Evolutionary conservation across 2,888 invertebrate genomes (phyloP).

Genomic region (Opisthograptis luteolata): DNA sequence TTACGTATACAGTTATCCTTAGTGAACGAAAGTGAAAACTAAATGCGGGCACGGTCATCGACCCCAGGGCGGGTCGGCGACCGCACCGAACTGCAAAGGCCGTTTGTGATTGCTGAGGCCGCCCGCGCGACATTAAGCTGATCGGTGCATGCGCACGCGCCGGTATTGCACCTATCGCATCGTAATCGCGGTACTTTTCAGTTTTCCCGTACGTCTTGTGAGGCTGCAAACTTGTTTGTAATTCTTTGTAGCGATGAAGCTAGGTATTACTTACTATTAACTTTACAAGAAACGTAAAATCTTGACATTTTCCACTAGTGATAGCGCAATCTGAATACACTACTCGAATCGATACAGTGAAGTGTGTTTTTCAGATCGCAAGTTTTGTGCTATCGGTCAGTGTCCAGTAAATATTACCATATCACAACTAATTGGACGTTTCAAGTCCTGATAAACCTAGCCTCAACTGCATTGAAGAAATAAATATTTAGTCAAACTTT

Average conservation of each 20-base stretch:
- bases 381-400: too few relatives aligned
- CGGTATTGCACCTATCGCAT: constrained; percentile 56
- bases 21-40: constrained; percentile 84
- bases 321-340: too few relatives aligned
- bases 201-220: constrained; percentile 5
- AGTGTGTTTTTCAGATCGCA: too few relatives aligned
- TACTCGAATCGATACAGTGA: too few relatives aligned
- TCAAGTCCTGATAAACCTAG: too few relatives aligned
- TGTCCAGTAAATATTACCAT: too few relatives aligned
- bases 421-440: too few relatives aligned
- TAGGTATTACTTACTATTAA: too few relatives aligned
- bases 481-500: too few relatives aligned
- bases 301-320: too few relatives aligned
- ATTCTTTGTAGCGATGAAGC: not conserved
- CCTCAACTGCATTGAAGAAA: too few relatives aligned
- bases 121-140: constrained; percentile 74
- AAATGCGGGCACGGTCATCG: constrained; percentile 78
- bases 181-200: constrained; percentile 10
- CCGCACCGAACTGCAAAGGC: constrained; percentile 83
- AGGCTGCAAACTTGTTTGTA: not conserved
- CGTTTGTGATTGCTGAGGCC: constrained; percentile 83
- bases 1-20: constrained; percentile 85
- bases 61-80: constrained; percentile 76
- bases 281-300: too few relatives aligned
- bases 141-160: constrained; percentile 60